A percentile compares a stretch with the other conserved stretches of the same genome.
phyloP scores from a whole-genome alignment of 2,797 vertebrate genomes.

The Spinus pinus region DNA sequence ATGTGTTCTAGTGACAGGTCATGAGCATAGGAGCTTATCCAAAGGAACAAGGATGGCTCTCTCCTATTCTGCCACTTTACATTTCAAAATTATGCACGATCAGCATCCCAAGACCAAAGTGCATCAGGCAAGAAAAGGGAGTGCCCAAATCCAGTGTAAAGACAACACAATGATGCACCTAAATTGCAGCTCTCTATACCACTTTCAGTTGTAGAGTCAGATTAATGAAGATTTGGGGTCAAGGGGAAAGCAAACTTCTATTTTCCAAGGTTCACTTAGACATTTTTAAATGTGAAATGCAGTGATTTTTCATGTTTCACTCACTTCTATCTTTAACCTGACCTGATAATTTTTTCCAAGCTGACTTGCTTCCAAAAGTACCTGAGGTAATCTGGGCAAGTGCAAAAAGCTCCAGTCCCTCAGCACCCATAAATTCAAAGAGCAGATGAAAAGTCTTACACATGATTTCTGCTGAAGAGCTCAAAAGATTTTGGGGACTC shows the following conservation, averaged over 20 bases:
- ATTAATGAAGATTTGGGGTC: not conserved
- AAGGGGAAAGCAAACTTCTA: not conserved
- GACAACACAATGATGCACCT: not conserved
- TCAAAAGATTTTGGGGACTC: not conserved
- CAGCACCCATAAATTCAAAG: not conserved
- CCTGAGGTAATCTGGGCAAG: not conserved
- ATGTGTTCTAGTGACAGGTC: not conserved
- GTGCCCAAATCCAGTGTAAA: not conserved
- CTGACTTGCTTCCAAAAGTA: not conserved
- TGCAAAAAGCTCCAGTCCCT: not conserved
- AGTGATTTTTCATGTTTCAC: not conserved
- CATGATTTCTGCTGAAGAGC: not conserved
- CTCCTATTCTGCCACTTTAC: not conserved
- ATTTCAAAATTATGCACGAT: not conserved
- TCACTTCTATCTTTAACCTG: not conserved
- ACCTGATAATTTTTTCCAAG: not conserved
- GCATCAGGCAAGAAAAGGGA: not conserved
- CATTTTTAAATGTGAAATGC: not conserved
- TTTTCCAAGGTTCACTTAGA: not conserved
- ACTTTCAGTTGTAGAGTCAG: accelerated
- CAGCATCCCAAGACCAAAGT: not conserved
- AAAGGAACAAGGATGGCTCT: not conserved
- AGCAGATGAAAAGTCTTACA: not conserved
- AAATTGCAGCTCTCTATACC: not conserved
- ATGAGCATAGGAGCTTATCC: not conserved